A percentile compares a stretch with the other conserved stretches of the same genome.
Evolutionary conservation across 2,113 vertebrate species (phyloP).

Genomic region (Odocoileus hemionus): DNA sequence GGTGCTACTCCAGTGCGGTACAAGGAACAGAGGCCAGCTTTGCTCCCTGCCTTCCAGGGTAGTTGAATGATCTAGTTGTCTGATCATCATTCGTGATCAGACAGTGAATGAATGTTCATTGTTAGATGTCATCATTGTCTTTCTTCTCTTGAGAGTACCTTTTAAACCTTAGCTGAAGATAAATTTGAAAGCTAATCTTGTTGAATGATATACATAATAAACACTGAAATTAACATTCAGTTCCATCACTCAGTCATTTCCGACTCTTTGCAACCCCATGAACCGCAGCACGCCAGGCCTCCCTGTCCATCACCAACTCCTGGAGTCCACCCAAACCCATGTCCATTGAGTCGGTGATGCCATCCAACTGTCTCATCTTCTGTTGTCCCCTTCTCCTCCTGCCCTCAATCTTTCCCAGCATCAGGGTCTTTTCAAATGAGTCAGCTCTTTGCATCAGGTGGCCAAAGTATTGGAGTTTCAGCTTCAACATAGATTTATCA

Average conservation of each 20-base stretch:
- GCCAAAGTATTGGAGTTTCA: not conserved
- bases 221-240: not conserved
- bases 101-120: not conserved
- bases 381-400: not conserved
- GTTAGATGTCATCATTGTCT: not conserved
- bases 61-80: not conserved
- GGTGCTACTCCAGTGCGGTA: not conserved
- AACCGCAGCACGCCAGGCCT: not conserved
- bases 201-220: not conserved
- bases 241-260: rapidly evolving
- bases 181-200: not conserved
- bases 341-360: not conserved
- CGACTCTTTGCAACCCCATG: not conserved
- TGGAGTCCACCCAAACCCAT: not conserved
- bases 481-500: not conserved
- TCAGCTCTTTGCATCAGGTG: not conserved
- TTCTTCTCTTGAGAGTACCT: not conserved
- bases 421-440: not conserved
- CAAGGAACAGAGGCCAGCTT: not conserved
- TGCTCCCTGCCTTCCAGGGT: not conserved
- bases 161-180: not conserved
- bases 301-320: not conserved
- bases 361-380: not conserved
- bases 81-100: not conserved
- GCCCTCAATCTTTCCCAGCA: not conserved